phyloP scores from a whole-genome alignment of 2,113 vertebrate species.

The Macroglossus sobrinus region DNA sequence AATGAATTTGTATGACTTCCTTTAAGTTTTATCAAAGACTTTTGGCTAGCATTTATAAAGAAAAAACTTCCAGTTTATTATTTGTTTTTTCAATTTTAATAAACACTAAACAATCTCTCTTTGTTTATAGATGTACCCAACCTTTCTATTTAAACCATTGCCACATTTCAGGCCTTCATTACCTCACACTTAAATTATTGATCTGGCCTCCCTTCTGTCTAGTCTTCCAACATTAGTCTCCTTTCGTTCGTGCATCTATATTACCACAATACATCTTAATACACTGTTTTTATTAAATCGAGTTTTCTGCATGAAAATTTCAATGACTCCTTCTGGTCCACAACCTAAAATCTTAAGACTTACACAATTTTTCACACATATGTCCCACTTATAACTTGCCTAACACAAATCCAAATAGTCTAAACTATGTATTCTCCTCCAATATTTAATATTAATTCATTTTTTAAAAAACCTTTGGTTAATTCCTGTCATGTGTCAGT shows the following conservation, averaged over 20 bases:
- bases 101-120: not conserved
- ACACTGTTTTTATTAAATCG: not conserved
- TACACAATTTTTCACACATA: not conserved
- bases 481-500: not conserved
- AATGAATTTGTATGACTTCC: not conserved
- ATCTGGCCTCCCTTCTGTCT: not conserved
- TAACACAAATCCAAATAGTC: not conserved
- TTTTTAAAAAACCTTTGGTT: not conserved
- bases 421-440: not conserved
- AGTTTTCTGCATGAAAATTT: not conserved
- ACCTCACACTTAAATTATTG: not conserved
- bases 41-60: not conserved
- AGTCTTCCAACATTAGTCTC: not conserved
- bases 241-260: not conserved
- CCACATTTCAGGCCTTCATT: not conserved
- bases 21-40: not conserved
- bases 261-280: not conserved
- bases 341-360: not conserved
- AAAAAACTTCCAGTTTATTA: not conserved
- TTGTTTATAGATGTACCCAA: not conserved
- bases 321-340: not conserved
- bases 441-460: not conserved
- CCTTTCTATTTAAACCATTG: not conserved
- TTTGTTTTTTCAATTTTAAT: not conserved
- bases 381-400: not conserved